These are phyloP conservation scores for Hyposmocoma kahamanoa DNA, from an alignment of 1,140 invertebrate genomes.

Conservation along the genomic window DNA sequence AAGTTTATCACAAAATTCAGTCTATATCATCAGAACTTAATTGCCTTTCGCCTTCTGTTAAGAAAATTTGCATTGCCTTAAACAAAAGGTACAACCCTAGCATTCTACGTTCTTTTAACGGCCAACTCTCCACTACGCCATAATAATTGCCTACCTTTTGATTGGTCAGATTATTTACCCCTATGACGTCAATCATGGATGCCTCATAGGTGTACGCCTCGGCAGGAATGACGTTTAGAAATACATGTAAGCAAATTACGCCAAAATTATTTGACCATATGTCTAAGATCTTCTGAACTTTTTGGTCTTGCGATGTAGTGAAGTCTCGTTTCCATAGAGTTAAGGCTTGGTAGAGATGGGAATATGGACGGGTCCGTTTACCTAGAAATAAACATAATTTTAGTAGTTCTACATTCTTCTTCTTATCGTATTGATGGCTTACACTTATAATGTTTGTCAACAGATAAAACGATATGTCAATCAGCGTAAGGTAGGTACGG, in stretches of 20 bases:
- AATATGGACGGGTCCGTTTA: slow-evolving; percentile 88
- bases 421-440: too few species aligned
- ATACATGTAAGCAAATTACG: slow-evolving; percentile 93
- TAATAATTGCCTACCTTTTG: slow-evolving; percentile 89
- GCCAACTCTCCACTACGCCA: slow-evolving; percentile 85
- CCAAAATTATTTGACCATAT: slow-evolving; percentile 90
- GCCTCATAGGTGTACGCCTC: slow-evolving; percentile 96
- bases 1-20: too few species aligned
- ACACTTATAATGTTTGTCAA: too few species aligned
- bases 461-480: too few species aligned
- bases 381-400: too few species aligned
- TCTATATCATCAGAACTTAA: slow-evolving; percentile 80
- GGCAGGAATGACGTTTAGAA: slow-evolving; percentile 91
- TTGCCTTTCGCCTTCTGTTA: slow-evolving; percentile 90
- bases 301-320: slow-evolving; percentile 71
- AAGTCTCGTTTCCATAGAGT: slow-evolving; percentile 72
- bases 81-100: slow-evolving; percentile 89
- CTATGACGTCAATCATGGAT: slow-evolving; percentile 92
- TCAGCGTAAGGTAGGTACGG: too few species aligned
- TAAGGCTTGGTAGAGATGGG: slow-evolving; percentile 92
- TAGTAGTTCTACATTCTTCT: too few species aligned
- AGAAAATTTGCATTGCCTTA: slow-evolving; percentile 88
- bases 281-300: slow-evolving; percentile 87
- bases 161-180: slow-evolving; percentile 87
- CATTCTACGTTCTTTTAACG: slow-evolving; percentile 78